These are phyloP conservation scores for Leucophenga maculata DNA, from an alignment of 2,888 invertebrate species.

Conservation along the genomic window DNA sequence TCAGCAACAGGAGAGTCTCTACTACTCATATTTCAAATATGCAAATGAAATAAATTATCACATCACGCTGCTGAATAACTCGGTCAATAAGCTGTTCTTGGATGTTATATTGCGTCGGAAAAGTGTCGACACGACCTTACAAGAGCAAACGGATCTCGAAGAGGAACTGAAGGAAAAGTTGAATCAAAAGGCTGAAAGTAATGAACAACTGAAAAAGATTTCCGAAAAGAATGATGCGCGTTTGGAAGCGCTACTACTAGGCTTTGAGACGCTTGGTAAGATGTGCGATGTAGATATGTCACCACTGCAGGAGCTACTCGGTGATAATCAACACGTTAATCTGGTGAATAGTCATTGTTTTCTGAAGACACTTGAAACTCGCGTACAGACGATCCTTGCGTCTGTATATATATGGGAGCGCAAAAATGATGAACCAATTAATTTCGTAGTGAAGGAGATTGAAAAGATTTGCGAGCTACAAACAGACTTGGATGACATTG, in stretches of 20 bases:
- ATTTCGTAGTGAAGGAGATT: constrained; percentile 64
- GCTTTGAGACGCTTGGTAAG: constrained; percentile 65
- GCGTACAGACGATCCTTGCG: constrained; percentile 74
- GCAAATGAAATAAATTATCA: constrained; percentile 70
- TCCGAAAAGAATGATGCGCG: constrained; percentile 52
- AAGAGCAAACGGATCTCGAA: constrained; percentile 44
- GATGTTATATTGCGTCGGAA: constrained; percentile 48
- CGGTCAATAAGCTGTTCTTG: constrained; percentile 62
- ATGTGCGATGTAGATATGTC: constrained; percentile 73
- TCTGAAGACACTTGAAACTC: constrained; percentile 74
- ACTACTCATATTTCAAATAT: constrained; percentile 71
- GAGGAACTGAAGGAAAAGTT: constrained; percentile 52
- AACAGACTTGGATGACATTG: constrained; percentile 74
- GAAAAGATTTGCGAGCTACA: constrained; percentile 62
- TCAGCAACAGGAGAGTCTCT: constrained; percentile 69
- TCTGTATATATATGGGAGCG: constrained; percentile 72
- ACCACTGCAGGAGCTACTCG: constrained; percentile 74
- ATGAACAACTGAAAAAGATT: constrained; percentile 44
- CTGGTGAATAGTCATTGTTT: constrained; percentile 75
- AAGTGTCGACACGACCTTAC: constrained; percentile 39
- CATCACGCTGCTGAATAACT: constrained; percentile 66
- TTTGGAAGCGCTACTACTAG: constrained; percentile 57
- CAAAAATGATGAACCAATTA: constrained; percentile 40
- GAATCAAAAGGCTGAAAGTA: constrained; percentile 50
- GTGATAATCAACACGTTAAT: constrained; percentile 76